Evolutionary conservation across 2,113 vertebrate species (phyloP), one percentile per base, ranked within the genome.

Genomic region (Takifugu bimaculatus): DNA sequence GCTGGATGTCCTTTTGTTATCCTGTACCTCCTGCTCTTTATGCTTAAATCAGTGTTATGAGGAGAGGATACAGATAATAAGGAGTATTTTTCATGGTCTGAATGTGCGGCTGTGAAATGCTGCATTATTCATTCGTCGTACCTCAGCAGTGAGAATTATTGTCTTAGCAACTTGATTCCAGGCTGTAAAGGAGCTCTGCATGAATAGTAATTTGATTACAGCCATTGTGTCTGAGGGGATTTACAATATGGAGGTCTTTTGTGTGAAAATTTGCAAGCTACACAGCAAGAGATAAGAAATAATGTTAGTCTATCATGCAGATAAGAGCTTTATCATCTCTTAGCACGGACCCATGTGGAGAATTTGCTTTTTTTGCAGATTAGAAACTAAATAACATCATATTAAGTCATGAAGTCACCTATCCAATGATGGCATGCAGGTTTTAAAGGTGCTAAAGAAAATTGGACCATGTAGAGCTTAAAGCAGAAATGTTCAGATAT

Each of bases 151-250:
- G 58, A 75, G 62, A 5, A 15, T 70, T 63, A 75, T 70, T 63
- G 68, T 78, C 68, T 78, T 63, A 50, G 65, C 13, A 63, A 35
- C 54, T 60, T 73, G 68, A 80, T 80, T 72, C 78, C 63, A 58
- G 66, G n/a, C 54, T 78, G 74, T 71, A 63, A 70, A 67, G 58
- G 20, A 56, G 71, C 76, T 57, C 57, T 13, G 73, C 65, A 14
- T 42, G 53, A 63, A 35, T 42, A 74, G 27, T 78, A 64, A 83
- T 75, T 74, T 73, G 81, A 83, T 83, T 78, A 80, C 3, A 60
- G 27, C 54, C 60, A 53, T 74, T 68, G 78, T 80, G 65, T 57
- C 66, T 54, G 2, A 2, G 15, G 60, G 60, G 60, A 75, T 80
- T 72, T 68, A 57, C n/a, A 32, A 27, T 10, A 49, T 67, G 52